Percentiles rank a stretch among this genome's conserved stretches.
phyloP scores from a whole-genome alignment of 2,113 vertebrate genomes.

The Microtus montanus region DNA sequence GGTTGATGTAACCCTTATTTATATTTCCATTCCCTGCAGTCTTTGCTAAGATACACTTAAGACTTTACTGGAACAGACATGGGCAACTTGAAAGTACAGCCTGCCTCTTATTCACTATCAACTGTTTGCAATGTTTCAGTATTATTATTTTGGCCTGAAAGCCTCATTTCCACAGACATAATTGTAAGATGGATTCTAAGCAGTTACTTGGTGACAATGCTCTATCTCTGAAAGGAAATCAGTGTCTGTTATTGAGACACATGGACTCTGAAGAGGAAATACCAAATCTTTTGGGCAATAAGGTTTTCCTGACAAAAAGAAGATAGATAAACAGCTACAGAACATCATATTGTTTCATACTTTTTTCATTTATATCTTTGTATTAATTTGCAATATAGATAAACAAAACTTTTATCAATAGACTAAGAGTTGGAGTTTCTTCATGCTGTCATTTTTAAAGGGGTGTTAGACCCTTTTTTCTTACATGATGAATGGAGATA shows the following conservation, averaged over 20 bases:
- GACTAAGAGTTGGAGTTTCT: neutral
- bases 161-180: neutral
- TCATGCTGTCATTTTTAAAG: neutral
- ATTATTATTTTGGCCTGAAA: neutral
- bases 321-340: neutral
- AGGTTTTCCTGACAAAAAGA: neutral
- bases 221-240: neutral
- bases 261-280: neutral
- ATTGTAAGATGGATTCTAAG: neutral
- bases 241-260: no score
- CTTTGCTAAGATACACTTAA: neutral
- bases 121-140: neutral
- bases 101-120: neutral
- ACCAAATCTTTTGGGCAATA: rapidly evolving
- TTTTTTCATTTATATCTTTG: neutral
- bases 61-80: neutral
- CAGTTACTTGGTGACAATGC: neutral
- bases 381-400: neutral
- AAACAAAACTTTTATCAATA: neutral
- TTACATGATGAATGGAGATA: neutral
- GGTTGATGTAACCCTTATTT: neutral
- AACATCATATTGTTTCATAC: neutral
- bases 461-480: neutral
- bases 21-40: neutral
- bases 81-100: neutral